Base-by-base conservation (phyloP, 2,888 invertebrate species). In the Fissipunctia ypsillon region DNA sequence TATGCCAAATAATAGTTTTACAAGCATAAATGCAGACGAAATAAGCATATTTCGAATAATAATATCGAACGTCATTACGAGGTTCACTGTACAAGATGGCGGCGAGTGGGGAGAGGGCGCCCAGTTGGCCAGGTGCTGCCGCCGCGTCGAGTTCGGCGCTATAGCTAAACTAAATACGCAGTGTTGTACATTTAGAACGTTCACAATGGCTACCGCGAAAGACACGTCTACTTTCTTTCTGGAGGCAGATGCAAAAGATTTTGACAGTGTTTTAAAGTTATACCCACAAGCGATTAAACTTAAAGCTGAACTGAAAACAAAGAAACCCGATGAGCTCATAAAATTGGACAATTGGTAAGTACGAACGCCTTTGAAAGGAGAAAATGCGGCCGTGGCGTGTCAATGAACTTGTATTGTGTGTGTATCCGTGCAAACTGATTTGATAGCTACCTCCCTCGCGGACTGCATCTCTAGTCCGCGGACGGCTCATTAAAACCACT, bases 291-390 rank as follows among this genome's bases (percentile, higher is more conserved):
- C 98, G 89, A 97, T 99, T 88, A 97, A 98, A 96, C 96, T 99
- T 89, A 99, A 99, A 96, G 99, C 99, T 83, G 98, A 99, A 94
- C 97, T 97, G 95, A 98, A 98, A 95, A 98, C 97, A 94, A 99
- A 99, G 97, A 99, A 98, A 96, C 98, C 99, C 73, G 99, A 99
- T 95, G 99, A 99, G 96, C 97, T 99, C 93, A 98, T 99, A 95
- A 99, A 99, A 96, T 97, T 99, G 97, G 99, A 99, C 97, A 98
- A 98, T 95, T 99, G 99, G 99, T 98, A 97, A 98, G 98, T 97
- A 93, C 91, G 90, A 94, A 95, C 95, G 94, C 93, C 94, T 95
- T 95, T 94, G 92, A 91, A 94, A 95, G 95, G 96, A 96, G 96
- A 96, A 96, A 96, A 96, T 95, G 96, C 96, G 96, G 96, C 96